Evolutionary conservation across 2,888 invertebrate species (phyloP).

Genomic region (Brenthis ino): DNA sequence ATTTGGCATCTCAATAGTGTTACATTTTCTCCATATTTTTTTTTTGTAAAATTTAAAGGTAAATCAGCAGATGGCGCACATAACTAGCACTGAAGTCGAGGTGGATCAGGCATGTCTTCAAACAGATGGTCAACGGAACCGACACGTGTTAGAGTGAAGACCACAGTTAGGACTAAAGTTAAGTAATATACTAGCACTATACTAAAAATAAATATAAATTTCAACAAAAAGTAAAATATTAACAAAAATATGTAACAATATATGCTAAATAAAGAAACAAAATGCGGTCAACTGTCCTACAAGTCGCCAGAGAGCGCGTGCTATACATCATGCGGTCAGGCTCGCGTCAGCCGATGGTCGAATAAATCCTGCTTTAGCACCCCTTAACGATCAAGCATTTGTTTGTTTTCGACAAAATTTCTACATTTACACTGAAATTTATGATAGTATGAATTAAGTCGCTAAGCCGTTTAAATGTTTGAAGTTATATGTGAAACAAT

Average conservation of each 20-base stretch:
- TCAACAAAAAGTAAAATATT: neutral
- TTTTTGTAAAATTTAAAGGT: too few relatives aligned
- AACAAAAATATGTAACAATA: neutral
- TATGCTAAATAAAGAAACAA: conserved; percentile 10
- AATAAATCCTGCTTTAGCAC: conserved; percentile 48
- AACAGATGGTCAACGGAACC: too few relatives aligned
- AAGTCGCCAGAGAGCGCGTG: conserved; percentile 24
- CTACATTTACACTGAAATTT: conserved; percentile 35
- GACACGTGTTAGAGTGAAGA: too few relatives aligned
- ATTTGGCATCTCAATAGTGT: too few relatives aligned
- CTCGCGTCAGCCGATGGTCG: conserved; percentile 37
- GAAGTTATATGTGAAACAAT: conserved; percentile 15
- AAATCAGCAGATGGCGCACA: too few relatives aligned
- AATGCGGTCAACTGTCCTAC: conserved; percentile 24
- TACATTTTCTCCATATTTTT: too few relatives aligned
- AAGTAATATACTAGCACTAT: too few relatives aligned
- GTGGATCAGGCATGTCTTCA: too few relatives aligned
- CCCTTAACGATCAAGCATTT: conserved; percentile 45
- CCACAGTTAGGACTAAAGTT: too few relatives aligned
- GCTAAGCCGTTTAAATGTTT: conserved; percentile 20
- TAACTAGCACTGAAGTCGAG: too few relatives aligned
- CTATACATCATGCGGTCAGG: conserved; percentile 39
- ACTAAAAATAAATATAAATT: too few relatives aligned
- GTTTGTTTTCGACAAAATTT: conserved; percentile 42
- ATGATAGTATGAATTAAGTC: conserved; percentile 21